A percentile compares a stretch with the other conserved stretches of the same genome.
These are phyloP conservation scores for Eumacrocentrus americanus DNA, from an alignment of 2,888 invertebrate genomes.

Conservation along the genomic window DNA sequence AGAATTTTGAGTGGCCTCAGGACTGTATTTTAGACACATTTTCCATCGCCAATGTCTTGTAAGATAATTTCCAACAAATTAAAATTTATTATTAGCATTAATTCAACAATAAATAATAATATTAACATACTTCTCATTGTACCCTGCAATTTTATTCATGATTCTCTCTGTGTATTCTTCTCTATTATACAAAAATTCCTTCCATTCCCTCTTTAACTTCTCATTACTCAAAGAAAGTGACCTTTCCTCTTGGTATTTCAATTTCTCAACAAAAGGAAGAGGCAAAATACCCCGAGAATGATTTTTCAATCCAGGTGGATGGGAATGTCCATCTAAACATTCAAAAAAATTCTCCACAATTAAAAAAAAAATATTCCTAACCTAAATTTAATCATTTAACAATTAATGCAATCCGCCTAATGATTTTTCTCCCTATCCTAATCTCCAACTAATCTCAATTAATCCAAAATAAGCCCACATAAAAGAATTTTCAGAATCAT, in stretches of 20 bases:
- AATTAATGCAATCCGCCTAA: no score
- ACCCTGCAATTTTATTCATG: neutral
- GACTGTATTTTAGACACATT: constrained; percentile 32
- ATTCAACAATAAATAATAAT: neutral
- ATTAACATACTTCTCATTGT: neutral
- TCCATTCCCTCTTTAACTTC: constrained; percentile 29
- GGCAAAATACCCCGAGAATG: constrained; percentile 22
- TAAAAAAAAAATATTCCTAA: no score
- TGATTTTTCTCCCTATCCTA: no score
- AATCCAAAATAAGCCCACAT: no score
- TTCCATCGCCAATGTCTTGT: constrained; percentile 38
- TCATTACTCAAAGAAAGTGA: constrained; percentile 30
- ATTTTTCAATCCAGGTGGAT: no score
- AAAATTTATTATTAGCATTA: neutral
- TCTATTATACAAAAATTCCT: constrained; percentile 29
- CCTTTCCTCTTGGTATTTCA: constrained; percentile 17
- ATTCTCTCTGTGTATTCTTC: constrained; percentile 28
- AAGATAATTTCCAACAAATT: neutral
- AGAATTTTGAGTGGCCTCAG: constrained; percentile 29
- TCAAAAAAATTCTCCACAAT: no score
- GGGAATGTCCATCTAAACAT: no score
- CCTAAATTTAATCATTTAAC: no score
- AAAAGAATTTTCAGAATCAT: no score
- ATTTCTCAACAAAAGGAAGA: constrained; percentile 25
- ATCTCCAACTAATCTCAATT: no score